Evolutionary conservation across 2,113 vertebrate genomes (phyloP).

Genomic region (Coryphaenoides rupestris): DNA sequence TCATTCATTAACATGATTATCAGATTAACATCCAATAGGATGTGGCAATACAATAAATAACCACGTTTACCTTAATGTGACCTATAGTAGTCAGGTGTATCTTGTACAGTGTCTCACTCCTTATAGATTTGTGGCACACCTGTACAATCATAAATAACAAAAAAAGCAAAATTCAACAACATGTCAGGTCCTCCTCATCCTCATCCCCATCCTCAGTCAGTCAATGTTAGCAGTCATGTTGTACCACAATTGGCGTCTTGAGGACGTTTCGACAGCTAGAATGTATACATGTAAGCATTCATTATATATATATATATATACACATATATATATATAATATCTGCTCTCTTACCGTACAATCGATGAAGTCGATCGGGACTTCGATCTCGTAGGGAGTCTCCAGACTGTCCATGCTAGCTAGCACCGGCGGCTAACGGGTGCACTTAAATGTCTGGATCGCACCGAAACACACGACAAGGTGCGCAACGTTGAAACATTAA

Average conservation of each 20-base stretch:
- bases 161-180: no score
- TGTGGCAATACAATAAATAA: not conserved
- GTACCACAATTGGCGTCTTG: no score
- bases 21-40: no score
- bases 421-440: not conserved
- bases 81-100: slow-evolving; percentile 69
- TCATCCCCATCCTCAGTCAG: not conserved
- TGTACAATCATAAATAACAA: slow-evolving; percentile 31
- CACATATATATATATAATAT: no score
- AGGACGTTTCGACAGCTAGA: no score
- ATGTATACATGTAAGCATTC: no score
- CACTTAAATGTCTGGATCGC: not conserved
- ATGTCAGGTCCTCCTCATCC: not conserved
- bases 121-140: slow-evolving; percentile 70
- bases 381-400: slow-evolving; percentile 59
- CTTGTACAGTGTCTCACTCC: slow-evolving; percentile 68
- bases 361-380: slow-evolving; percentile 33
- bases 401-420: slow-evolving; percentile 39
- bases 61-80: slow-evolving; percentile 66
- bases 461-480: no score
- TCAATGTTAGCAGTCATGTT: not conserved
- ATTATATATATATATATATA: no score
- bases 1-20: no score
- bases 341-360: slow-evolving; percentile 48
- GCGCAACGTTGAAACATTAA: no score